These are phyloP conservation scores for Simalia tracyae DNA, from an alignment of 2,797 vertebrate genomes.

Conservation along the genomic window DNA sequence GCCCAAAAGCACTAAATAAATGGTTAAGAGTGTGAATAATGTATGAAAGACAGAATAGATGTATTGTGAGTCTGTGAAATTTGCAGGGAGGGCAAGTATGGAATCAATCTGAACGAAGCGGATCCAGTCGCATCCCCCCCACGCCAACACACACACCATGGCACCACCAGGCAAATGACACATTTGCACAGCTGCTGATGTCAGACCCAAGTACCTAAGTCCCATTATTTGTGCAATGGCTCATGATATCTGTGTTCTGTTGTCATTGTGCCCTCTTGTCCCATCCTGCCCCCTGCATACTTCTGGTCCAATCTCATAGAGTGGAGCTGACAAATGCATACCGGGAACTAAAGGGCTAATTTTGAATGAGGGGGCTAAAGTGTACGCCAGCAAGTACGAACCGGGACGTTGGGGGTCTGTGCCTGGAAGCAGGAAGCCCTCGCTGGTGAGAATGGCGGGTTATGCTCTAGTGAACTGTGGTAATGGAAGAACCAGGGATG, in stretches of 20 bases:
- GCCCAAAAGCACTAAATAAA: neutral
- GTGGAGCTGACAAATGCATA: neutral
- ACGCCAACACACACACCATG: neutral
- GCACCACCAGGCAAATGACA: neutral
- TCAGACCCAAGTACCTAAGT: neutral
- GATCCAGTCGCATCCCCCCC: neutral
- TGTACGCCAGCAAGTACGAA: neutral
- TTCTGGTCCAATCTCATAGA: neutral
- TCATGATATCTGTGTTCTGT: neutral
- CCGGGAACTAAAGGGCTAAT: neutral
- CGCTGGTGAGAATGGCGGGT: too few species aligned
- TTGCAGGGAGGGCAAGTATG: neutral
- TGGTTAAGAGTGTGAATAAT: neutral
- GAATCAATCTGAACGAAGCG: neutral
- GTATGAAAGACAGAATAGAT: neutral
- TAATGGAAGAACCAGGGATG: neutral
- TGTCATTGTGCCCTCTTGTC: neutral
- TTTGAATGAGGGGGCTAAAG: too few species aligned
- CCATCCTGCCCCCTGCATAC: neutral
- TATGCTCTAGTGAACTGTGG: neutral
- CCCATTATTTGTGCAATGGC: too few species aligned
- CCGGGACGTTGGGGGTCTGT: too few species aligned
- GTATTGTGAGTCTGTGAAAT: neutral
- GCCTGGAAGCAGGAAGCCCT: too few species aligned
- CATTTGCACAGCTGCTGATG: neutral